A percentile compares a stretch with the other conserved stretches of the same genome.
phyloP scores from a whole-genome alignment of 2,797 vertebrate genomes.

The Sebastes paucispinis region DNA sequence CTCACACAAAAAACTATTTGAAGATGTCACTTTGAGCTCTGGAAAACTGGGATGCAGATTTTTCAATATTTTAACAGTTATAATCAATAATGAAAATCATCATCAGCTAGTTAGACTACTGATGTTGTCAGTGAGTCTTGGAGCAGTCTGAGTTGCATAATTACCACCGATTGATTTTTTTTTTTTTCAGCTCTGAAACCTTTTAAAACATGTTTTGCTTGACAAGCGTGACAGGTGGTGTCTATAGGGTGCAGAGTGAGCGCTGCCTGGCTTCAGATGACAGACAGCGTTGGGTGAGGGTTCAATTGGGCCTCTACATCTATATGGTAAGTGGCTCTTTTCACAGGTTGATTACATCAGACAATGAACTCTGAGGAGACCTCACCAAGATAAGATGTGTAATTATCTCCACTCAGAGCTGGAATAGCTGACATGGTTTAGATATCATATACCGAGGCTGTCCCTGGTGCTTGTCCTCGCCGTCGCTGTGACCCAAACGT shows the following conservation, averaged over 20 bases:
- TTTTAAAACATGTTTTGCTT: background rate
- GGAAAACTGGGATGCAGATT: background rate
- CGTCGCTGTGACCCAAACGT: background rate
- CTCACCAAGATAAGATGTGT: background rate
- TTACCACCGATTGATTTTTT: background rate
- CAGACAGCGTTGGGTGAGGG: background rate
- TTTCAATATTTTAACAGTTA: background rate
- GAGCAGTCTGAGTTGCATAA: background rate
- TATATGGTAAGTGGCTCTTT: conserved; percentile 44
- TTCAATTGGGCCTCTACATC: conserved; percentile 26
- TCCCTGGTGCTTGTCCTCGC: background rate
- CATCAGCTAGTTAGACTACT: background rate
- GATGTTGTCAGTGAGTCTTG: background rate
- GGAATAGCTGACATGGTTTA: conserved; percentile 6
- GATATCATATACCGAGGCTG: background rate
- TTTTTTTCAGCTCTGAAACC: background rate
- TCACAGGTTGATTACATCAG: conserved; percentile 31
- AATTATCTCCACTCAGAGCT: conserved; percentile 27
- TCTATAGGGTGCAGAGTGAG: background rate
- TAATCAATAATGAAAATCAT: background rate
- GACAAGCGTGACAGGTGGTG: background rate
- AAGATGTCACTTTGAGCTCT: background rate
- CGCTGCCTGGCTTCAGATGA: background rate
- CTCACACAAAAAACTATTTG: background rate
- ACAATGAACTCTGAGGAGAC: conserved; percentile 19